Conservation (phyloP, 2,888 invertebrate genomes). For the Stratiomys singularior region DNA sequence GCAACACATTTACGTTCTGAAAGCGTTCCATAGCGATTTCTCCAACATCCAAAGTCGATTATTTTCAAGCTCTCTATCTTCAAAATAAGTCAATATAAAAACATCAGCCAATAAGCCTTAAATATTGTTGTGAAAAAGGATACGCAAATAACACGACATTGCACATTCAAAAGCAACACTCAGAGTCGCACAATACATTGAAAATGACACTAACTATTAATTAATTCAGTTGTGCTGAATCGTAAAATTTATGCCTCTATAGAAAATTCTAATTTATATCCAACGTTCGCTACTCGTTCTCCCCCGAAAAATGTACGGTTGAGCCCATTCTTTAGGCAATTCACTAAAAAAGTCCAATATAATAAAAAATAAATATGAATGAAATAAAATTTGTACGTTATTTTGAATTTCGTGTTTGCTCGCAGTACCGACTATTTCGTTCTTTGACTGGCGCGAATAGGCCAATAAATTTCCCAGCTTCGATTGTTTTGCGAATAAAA, state of each 20-base stretch:
- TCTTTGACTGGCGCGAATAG: conserved; percentile 50
- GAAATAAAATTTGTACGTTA: conserved; percentile 35
- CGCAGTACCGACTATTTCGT: conserved; percentile 9
- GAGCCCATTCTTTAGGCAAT: not conserved
- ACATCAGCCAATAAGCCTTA: too few species aligned
- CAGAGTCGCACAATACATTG: too few species aligned
- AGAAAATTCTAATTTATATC: conserved; percentile 39
- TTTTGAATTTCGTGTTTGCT: conserved; percentile 17
- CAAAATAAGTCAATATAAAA: too few species aligned
- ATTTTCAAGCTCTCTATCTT: too few species aligned
- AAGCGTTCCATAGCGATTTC: too few species aligned
- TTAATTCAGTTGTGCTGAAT: conserved; percentile 37
- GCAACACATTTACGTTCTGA: too few species aligned
- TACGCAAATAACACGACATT: not conserved
- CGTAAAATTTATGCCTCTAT: conserved; percentile 33
- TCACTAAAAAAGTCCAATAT: conserved; percentile 25
- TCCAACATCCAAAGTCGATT: too few species aligned
- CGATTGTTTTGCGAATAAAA: conserved; percentile 51
- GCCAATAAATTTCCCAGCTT: conserved; percentile 52
- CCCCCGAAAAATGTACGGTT: not conserved
- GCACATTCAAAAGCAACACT: too few species aligned
- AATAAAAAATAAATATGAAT: conserved; percentile 40
- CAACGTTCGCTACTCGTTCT: not conserved
- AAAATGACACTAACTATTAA: conserved; percentile 41
- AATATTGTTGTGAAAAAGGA: too few species aligned